A percentile compares a stretch with the other conserved stretches of the same genome.
Evolutionary conservation across 2,888 invertebrate genomes (phyloP).

Genomic region (Xylophagus ater): DNA sequence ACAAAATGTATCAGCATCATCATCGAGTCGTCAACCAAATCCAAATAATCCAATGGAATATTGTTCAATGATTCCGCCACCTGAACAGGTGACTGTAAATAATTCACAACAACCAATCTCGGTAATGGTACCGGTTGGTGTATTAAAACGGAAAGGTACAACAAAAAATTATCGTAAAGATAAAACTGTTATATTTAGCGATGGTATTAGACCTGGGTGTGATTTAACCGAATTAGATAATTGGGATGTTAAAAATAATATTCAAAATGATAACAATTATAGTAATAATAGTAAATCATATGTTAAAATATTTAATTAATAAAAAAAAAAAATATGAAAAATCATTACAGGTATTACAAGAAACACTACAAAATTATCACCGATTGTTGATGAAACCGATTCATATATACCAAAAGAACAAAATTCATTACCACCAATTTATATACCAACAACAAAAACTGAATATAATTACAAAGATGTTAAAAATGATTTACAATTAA

Average conservation of each 20-base stretch:
- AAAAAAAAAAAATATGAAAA: too few relatives aligned
- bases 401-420: slow-evolving; percentile 38
- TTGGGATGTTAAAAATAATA: slow-evolving; percentile 38
- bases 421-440: slow-evolving; percentile 45
- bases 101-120: slow-evolving; percentile 44
- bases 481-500: slow-evolving; percentile 44
- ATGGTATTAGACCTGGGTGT: slow-evolving; percentile 79
- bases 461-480: slow-evolving; percentile 32
- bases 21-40: slow-evolving; percentile 49
- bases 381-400: slow-evolving; percentile 28
- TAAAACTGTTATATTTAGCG: slow-evolving; percentile 78
- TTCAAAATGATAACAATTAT: not conserved
- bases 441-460: slow-evolving; percentile 23
- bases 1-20: not conserved
- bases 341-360: slow-evolving; percentile 23
- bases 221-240: slow-evolving; percentile 70
- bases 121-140: slow-evolving; percentile 78
- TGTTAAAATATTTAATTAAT: too few relatives aligned
- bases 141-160: slow-evolving; percentile 50
- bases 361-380: slow-evolving; percentile 26
- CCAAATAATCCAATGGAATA: slow-evolving; percentile 82
- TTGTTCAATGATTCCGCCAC: slow-evolving; percentile 70
- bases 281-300: too few relatives aligned
- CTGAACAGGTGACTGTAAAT: slow-evolving; percentile 54
- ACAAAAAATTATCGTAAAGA: slow-evolving; percentile 43